Conservation (phyloP, 2,888 invertebrate species). For the Tipula unca region DNA sequence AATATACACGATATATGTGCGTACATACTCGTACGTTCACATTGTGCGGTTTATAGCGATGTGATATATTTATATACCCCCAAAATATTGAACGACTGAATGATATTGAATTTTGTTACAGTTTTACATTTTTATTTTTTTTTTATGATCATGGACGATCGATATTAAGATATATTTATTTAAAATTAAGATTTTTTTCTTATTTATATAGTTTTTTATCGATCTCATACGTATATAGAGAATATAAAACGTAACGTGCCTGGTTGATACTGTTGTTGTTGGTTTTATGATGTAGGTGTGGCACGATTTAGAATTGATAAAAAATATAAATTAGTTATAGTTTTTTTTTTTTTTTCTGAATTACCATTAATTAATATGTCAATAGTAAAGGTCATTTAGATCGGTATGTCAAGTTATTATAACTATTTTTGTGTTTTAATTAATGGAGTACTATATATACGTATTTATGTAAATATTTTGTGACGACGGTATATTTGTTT, state of each 20-base stretch:
- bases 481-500: neutral
- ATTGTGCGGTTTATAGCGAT: too few relatives aligned
- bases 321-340: neutral
- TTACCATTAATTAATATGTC: conserved; percentile 14
- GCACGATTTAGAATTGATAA: conserved; percentile 14
- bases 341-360: neutral
- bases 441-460: neutral
- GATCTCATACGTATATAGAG: neutral
- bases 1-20: neutral
- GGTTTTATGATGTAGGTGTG: neutral
- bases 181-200: neutral
- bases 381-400: conserved; percentile 8
- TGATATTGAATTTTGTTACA: neutral
- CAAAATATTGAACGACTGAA: neutral
- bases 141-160: neutral
- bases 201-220: neutral
- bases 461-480: neutral
- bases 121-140: too few relatives aligned
- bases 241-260: neutral
- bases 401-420: neutral
- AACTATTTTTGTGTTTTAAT: neutral
- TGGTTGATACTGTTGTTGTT: neutral
- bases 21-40: neutral
- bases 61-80: neutral
- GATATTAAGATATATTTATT: neutral